Conservation (phyloP, 2,113 vertebrate species). For the Ictalurus furcatus region DNA sequence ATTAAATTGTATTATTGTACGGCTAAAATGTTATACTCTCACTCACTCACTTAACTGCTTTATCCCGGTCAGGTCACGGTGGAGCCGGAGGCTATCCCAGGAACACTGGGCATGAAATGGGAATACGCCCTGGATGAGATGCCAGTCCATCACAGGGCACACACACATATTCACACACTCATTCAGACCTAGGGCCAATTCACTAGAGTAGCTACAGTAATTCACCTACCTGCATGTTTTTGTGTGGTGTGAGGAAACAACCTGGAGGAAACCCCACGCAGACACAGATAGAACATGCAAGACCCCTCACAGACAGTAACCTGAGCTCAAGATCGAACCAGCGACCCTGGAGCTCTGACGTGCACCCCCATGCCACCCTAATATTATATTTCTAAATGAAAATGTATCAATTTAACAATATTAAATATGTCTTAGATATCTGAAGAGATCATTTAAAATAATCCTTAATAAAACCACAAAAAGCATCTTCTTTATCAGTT, state of each 20-base stretch:
- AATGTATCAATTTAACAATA: background rate
- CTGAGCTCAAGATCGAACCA: background rate
- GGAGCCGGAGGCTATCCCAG: background rate
- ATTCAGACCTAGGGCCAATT: background rate
- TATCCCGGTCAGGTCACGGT: background rate
- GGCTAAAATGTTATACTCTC: background rate
- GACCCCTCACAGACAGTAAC: background rate
- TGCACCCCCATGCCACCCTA: background rate
- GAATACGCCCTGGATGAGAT: background rate
- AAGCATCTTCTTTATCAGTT: background rate
- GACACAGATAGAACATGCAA: background rate
- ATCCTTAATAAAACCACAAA: background rate
- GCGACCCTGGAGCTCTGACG: background rate
- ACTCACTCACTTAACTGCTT: background rate
- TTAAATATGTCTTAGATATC: background rate
- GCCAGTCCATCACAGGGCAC: background rate
- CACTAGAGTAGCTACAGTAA: background rate
- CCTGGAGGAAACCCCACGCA: background rate
- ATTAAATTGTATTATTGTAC: too few species aligned
- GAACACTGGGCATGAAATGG: background rate
- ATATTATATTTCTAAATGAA: background rate
- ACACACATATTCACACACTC: background rate
- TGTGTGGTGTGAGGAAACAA: background rate
- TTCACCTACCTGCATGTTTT: background rate
- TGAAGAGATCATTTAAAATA: background rate